Evolutionary conservation across 2,797 vertebrate genomes (phyloP).

Genomic region (Hydrolagus colliei): DNA sequence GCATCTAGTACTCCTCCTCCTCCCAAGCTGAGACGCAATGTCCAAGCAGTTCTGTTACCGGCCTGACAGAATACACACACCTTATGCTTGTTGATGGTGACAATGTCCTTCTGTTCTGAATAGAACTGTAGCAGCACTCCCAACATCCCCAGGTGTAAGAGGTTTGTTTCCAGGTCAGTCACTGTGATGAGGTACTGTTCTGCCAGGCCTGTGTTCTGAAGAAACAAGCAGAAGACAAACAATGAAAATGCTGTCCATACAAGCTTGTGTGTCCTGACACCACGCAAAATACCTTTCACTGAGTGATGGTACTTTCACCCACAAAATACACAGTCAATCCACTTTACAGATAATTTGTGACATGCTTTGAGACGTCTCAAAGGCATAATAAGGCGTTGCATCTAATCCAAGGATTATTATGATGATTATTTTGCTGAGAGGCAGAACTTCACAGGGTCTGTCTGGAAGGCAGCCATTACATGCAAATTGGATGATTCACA

Average conservation of each 20-base stretch:
- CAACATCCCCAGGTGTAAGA: slow-evolving; percentile 67
- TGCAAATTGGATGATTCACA: background rate
- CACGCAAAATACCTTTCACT: background rate
- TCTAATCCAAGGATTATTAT: too few species aligned
- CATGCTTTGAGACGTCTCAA: too few species aligned
- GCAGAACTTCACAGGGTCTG: background rate
- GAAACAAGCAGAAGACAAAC: slow-evolving; percentile 31
- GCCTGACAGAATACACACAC: slow-evolving; percentile 44
- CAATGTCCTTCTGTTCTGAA: slow-evolving; percentile 70
- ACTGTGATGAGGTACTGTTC: slow-evolving; percentile 77
- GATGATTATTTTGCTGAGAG: background rate
- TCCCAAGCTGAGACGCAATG: too few species aligned
- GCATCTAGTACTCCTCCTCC: too few species aligned
- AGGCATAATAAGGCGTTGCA: too few species aligned
- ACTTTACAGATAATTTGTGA: too few species aligned
- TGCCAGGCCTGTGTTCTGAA: slow-evolving; percentile 74
- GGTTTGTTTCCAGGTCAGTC: slow-evolving; percentile 75
- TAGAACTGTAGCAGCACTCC: slow-evolving; percentile 83
- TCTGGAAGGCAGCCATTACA: background rate
- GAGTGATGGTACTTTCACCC: background rate
- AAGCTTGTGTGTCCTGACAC: background rate
- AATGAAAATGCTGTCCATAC: background rate
- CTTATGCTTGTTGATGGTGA: slow-evolving; percentile 73
- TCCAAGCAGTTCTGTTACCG: too few species aligned
- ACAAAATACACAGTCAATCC: too few species aligned